Base-by-base conservation (phyloP, 2,888 invertebrate genomes). In the Lagria hirta region DNA sequence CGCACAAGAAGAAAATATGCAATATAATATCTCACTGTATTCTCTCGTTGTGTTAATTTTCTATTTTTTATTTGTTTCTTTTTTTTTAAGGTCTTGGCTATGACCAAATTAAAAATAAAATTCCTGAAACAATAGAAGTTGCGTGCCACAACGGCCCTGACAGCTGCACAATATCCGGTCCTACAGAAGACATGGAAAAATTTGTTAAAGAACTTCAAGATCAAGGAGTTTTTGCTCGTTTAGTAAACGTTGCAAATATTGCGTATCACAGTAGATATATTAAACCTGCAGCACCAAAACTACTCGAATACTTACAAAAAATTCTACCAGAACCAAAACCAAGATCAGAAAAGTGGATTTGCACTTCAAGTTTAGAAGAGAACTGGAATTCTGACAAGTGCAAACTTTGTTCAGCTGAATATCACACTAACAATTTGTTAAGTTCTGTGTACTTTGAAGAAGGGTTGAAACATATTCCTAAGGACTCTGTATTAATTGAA, bases 201-300 rank as follows among this genome's bases (percentile, higher is more conserved):
- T 83, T 83, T 52, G 80, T 85, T 1, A 74, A 72, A 37, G 57
- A 74, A 43, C 57, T 81, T n/a, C 73, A 77, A 61, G 75, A 77
- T 0, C 81, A 88, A 54, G 85, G 83, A 1, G 78, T 90, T 27
- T 91, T 91, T 61, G 90, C 90, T 0, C 82, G 83, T 49, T 83
- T 88, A 60, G 91, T 95, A 0, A 84, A 88, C 13, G 88, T 89
- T 60, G 83, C 88, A 34, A 89, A 91, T 61, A 88, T 92, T 54
- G 90, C 95, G 0, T 95, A 93, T 62, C 94, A 95, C 65, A 91
- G 91, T 43, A 79, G 81, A 37, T 90, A 90, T 57, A 89, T 95
- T 58, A 67, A 67, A 57, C 72, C 73, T 18, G 72, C 74, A 8
- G 74, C 72, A 6, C 73, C 72, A 7, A 48, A 58, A 6, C 57